Evolutionary conservation across 2,113 vertebrate genomes (phyloP).

Genomic region (Quiscalus mexicanus): DNA sequence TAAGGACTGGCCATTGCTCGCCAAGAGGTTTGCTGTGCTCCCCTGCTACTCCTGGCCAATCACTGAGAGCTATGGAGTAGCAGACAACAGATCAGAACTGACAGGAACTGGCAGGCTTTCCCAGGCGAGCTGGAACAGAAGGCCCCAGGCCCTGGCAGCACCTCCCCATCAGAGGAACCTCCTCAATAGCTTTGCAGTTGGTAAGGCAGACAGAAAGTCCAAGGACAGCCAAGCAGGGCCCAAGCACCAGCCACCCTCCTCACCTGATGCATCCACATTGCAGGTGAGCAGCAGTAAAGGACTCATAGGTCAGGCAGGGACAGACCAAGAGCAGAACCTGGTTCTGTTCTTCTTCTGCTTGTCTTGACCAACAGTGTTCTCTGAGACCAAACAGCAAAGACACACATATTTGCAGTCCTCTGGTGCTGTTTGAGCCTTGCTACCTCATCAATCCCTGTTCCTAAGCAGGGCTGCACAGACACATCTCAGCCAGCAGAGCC

Average conservation of each 20-base stretch:
- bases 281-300: not conserved
- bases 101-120: not conserved
- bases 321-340: not conserved
- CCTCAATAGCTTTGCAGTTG: not conserved
- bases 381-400: not conserved
- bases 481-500: not conserved
- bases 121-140: not conserved
- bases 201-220: not conserved
- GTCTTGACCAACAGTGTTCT: not conserved
- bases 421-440: not conserved
- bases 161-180: not conserved
- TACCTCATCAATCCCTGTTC: not conserved
- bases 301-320: not conserved
- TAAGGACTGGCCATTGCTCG: not conserved
- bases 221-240: not conserved
- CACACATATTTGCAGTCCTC: not conserved
- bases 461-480: slow-evolving; percentile 4
- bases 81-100: not conserved
- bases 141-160: not conserved
- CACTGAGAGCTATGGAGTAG: not conserved
- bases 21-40: not conserved
- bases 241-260: not conserved
- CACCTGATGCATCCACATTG: not conserved
- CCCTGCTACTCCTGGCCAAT: not conserved
- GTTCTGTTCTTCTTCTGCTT: not conserved